Conservation (phyloP, 1,140 invertebrate species). For the Sminthurides bifidus region DNA sequence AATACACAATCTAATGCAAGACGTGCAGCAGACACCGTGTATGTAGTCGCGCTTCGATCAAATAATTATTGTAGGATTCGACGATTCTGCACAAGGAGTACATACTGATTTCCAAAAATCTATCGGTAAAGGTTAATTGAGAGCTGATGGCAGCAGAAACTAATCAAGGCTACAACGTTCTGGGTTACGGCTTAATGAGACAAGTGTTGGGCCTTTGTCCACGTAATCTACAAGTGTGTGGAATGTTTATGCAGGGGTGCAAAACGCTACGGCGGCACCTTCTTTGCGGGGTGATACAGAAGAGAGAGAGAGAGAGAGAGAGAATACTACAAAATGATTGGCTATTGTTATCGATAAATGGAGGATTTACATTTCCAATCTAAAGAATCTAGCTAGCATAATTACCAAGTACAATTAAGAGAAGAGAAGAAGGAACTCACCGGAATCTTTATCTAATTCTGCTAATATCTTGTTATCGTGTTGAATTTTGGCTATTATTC, state of each 20-base stretch:
- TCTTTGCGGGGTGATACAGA: too few relatives aligned
- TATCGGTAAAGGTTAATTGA: too few relatives aligned
- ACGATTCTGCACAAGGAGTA: too few relatives aligned
- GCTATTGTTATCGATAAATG: not conserved
- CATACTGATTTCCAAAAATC: too few relatives aligned
- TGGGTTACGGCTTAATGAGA: too few relatives aligned
- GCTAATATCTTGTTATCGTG: constrained; percentile 74
- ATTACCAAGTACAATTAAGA: not conserved
- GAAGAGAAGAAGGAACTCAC: constrained; percentile 18
- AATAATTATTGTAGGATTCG: too few relatives aligned
- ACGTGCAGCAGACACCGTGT: too few relatives aligned
- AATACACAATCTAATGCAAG: too few relatives aligned
- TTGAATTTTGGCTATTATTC: constrained; percentile 88
- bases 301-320: not conserved
- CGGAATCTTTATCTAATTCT: constrained; percentile 61
- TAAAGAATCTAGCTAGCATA: not conserved
- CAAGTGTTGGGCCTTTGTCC: too few relatives aligned
- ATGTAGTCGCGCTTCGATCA: too few relatives aligned
- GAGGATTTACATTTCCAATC: not conserved
- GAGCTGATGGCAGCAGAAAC: too few relatives aligned
- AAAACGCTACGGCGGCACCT: not conserved
- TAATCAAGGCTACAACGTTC: too few relatives aligned
- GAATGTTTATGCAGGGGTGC: not conserved
- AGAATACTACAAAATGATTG: not conserved
- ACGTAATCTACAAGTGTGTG: constrained; percentile 1